Evolutionary conservation across 2,113 vertebrate genomes (phyloP), one percentile per base, ranked within the genome.

Genomic region (Pachycephala philippinensis): DNA sequence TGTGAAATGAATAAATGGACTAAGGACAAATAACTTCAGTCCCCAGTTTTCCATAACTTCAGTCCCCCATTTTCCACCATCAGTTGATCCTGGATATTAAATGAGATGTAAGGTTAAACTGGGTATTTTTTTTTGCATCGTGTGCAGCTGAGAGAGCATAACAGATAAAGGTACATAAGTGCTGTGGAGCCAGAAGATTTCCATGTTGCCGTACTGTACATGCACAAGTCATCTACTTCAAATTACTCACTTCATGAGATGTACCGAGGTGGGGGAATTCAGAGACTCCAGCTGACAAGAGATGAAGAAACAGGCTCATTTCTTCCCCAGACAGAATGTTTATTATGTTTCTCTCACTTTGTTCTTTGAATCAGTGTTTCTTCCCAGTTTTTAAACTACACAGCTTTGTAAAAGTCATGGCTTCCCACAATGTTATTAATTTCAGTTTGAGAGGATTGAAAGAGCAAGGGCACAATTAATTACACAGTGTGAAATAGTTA

Each of bases 401-500:
- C 27, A 35, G 87, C 42, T 87, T 66, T 93, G 53, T 87, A 84
- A 94, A 97, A 97, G 59, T 84, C 83, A 78, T n/a, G 79, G 71
- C 77, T 95, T 92, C 84, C 64, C 88, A 90, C 89, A 91, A 79
- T 45, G 52, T 72, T 90, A 89, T 84, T 96, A 65, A 88, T 96
- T 97, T 94, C 84, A 70, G 40, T 94, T 94, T 66, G 87, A 94
- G 93, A 87, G 50, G 47, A 84, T 39, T 84, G 71, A 90, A 96
- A 92, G 83, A 92, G 90, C 39, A 66, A 83, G 50, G 60, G 61
- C 84, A 86, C 72, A 89, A 94, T 95, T 97, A 96, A 94, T 95
- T 94, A 61, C 87, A 80, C 71, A 26, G 87, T 91, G 49, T 85
- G 72, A 87, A 94, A 96, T 40, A 86, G 82, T 95, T 94, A 72